Percentiles rank a stretch among this genome's conserved stretches.
phyloP scores from a whole-genome alignment of 2,888 invertebrate species.

The Odontomyia ornata region DNA sequence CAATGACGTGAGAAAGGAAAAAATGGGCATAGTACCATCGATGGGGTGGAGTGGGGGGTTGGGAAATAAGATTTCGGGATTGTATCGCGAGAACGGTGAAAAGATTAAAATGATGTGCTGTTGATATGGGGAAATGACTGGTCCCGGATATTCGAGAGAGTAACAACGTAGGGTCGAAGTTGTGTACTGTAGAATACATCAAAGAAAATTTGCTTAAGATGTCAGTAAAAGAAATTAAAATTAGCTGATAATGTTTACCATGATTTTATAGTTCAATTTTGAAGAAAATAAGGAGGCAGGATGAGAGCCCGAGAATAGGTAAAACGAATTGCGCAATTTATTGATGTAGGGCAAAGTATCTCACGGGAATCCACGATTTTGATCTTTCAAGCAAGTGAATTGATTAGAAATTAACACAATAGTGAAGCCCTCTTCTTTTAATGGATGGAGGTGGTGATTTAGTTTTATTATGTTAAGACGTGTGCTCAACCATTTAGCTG shows the following conservation, averaged over 20 bases:
- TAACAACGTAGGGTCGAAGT: too few relatives aligned
- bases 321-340: too few relatives aligned
- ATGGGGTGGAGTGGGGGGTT: not conserved
- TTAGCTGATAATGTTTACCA: not conserved
- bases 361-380: too few relatives aligned
- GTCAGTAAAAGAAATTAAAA: slow-evolving; percentile 12
- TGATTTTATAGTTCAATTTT: slow-evolving; percentile 6
- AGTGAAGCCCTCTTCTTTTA: too few relatives aligned
- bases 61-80: not conserved
- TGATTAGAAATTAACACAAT: too few relatives aligned
- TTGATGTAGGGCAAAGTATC: too few relatives aligned
- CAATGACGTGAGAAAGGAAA: not conserved
- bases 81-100: not conserved
- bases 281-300: too few relatives aligned
- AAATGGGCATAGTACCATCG: not conserved
- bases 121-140: not conserved
- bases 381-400: too few relatives aligned
- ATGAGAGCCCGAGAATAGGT: too few relatives aligned
- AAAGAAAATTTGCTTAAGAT: slow-evolving; percentile 2
- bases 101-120: slow-evolving; percentile 1
- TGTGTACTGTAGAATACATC: not conserved
- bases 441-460: too few relatives aligned
- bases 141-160: not conserved
- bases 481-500: too few relatives aligned
- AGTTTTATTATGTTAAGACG: too few relatives aligned